Base-by-base conservation (phyloP, 2,797 vertebrate species). In the Carduelis carduelis region DNA sequence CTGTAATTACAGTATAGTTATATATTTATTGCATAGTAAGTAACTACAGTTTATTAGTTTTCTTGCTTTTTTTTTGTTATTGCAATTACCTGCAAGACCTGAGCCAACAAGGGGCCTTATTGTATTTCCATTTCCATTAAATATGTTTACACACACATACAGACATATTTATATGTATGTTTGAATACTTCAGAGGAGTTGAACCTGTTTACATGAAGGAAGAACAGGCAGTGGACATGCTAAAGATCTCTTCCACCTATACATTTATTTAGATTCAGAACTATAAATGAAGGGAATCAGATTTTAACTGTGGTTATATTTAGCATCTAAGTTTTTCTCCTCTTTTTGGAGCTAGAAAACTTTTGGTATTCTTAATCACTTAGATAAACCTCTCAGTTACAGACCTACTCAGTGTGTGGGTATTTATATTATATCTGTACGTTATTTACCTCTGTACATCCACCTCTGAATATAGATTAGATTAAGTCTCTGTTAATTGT, bases 1-100 rank as follows among this genome's bases (percentile, higher is more conserved):
- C 74, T 95, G 86, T 95, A 96, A 96, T 95, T 93, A 93, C 83
- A 93, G 70, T 95, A 83, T 80, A 91, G 89, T 94, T 95, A 88
- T 64, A 59, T 85, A 19, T 87, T 89, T 83, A 94, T 91, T 95
- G 75, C 74, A 56, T 71, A 75, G 37, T 57, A 75, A 72, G 84
- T 94, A 93, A 92, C 72, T 95, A 64, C 28, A 52, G 28, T 90
- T 61, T 83, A 72, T 88, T 91, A 19, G 22, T 72, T 94, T 93
- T 81, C 75, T 93, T 85, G 24, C 4, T 77, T 88, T 93, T 88
- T 93, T 63, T 63, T 61, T 76, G 4, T 93, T 78, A 50, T 66
- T 63, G 59, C 13, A 75, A 43, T 50, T 81, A 68, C 47, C 49
- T 86, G 46, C 2, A 22, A 87, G 63, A 83, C 32, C 24, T 82